Percentiles rank a stretch among this genome's conserved stretches.
These are phyloP conservation scores for Iselma pallidipennis DNA, from an alignment of 2,888 invertebrate species.

Conservation along the genomic window DNA sequence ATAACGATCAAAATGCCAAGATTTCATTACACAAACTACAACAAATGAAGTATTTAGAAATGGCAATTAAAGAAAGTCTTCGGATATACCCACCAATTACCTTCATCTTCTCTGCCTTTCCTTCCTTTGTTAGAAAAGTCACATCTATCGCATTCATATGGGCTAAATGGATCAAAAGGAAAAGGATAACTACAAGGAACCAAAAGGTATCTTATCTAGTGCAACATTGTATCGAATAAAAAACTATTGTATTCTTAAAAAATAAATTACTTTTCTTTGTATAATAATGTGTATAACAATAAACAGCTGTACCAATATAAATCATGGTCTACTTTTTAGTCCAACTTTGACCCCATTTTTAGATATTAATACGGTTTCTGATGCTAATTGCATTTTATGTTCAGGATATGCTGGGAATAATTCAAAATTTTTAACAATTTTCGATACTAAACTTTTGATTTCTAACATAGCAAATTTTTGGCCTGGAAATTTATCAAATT, in stretches of 20 bases:
- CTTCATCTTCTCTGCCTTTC: no score
- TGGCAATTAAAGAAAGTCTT: background rate
- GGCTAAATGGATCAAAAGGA: no score
- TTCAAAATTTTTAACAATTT: conserved; percentile 57
- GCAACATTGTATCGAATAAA: no score
- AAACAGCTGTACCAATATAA: no score
- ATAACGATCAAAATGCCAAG: background rate
- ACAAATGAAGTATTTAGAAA: background rate
- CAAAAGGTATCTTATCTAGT: no score
- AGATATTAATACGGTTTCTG: conserved; percentile 6
- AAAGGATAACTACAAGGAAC: no score
- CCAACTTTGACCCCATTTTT: conserved; percentile 4
- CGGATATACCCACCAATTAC: background rate
- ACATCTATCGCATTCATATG: no score
- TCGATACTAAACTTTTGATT: conserved; percentile 59
- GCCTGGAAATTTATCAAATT: conserved; percentile 34
- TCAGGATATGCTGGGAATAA: conserved; percentile 20
- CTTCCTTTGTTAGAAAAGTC: no score
- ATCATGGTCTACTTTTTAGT: background rate
- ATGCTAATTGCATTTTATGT: conserved; percentile 7
- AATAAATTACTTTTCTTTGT: no score
- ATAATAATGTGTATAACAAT: no score
- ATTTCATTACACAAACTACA: background rate
- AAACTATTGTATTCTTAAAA: no score
- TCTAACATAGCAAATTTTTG: conserved; percentile 59